Base-by-base conservation (phyloP, 2,888 invertebrate genomes). In the Strigamia crassipes region DNA sequence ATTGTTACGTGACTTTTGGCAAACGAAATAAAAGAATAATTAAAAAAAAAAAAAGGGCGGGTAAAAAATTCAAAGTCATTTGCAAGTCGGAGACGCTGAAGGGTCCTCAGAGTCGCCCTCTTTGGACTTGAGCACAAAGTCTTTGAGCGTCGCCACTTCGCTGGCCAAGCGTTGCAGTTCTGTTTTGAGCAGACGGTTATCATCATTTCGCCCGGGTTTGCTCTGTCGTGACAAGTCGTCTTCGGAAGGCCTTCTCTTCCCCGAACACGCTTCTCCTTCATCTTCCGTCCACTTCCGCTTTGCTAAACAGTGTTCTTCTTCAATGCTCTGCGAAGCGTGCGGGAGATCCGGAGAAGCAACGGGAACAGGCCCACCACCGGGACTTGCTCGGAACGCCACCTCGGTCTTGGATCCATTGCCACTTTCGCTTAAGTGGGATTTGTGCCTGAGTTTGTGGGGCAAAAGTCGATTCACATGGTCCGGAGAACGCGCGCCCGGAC, bases 371-470 rank as follows among this genome's bases (percentile, higher is more conserved):
- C 38, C 79, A 21, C 41, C 41, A 12, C 73, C 73, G 1, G 73
- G 73, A 73, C 73, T 73, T 12, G 73, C 73, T 4, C 73, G 12
- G 61, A 15, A 23, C 4, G n/a, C 10, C 10, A 61, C 61, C 18
- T 61, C 61, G 21, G 3, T 23, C 61, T 42, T 42, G 27, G 23
- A 8, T 15, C 27, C 51, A 15, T 95, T 79, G 87, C 96, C 96
- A 87, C 95, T 95, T 87, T 96, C 96, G 12, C 95, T 95, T 83
- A 96, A 90, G 87, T 95, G 94, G 51, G 94, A 94, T 89, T 96
- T 96, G 90, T 96, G 96, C 87, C 96, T 92, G 84, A 96, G 90
- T 87, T 96, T 96, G 85, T 95, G 92, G 2, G 96, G 96, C 87
- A 96, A 31, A 27, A 73, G 73, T 9, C 73, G 27, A 27, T 23